Conservation (phyloP, 2,113 vertebrate genomes). For the Cololabis saira region DNA sequence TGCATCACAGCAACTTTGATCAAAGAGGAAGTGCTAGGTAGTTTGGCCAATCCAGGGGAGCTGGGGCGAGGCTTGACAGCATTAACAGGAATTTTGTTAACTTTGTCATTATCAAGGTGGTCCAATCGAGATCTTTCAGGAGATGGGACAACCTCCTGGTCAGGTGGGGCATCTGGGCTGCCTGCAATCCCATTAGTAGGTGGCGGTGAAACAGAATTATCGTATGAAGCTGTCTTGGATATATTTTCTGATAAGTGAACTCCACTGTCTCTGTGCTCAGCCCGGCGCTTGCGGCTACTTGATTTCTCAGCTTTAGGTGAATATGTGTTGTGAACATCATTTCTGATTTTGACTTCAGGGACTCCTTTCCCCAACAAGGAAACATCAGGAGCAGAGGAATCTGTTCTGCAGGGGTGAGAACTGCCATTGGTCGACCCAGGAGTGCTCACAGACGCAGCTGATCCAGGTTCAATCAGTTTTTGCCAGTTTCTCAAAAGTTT, state of each 20-base stretch:
- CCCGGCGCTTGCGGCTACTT: conserved; percentile 88
- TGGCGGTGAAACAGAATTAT: conserved; percentile 85
- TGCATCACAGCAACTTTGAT: conserved; percentile 90
- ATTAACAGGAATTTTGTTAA: conserved; percentile 92
- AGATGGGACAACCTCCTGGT: conserved; percentile 81
- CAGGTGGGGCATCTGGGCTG: conserved; percentile 86
- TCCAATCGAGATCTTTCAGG: conserved; percentile 84
- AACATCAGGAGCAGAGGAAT: conserved; percentile 78
- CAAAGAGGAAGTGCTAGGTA: conserved; percentile 89
- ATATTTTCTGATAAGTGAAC: conserved; percentile 88
- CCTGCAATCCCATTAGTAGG: conserved; percentile 91
- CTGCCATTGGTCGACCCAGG: conserved; percentile 89
- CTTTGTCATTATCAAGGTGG: conserved; percentile 90
- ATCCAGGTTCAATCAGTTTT: conserved; percentile 93
- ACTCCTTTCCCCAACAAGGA: conserved; percentile 80
- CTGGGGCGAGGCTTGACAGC: conserved; percentile 95
- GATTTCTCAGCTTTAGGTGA: conserved; percentile 90
- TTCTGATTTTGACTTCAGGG: conserved; percentile 89
- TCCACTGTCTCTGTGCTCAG: conserved; percentile 88
- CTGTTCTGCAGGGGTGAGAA: conserved; percentile 90
- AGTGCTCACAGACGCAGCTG: conserved; percentile 67
- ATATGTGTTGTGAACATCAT: conserved; percentile 91
- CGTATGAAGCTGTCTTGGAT: conserved; percentile 84
- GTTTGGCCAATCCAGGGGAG: conserved; percentile 90
- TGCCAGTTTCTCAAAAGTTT: conserved; percentile 96